Evolutionary conservation across 2,797 vertebrate species (phyloP).

Genomic region (Halcyon leucocephala): DNA sequence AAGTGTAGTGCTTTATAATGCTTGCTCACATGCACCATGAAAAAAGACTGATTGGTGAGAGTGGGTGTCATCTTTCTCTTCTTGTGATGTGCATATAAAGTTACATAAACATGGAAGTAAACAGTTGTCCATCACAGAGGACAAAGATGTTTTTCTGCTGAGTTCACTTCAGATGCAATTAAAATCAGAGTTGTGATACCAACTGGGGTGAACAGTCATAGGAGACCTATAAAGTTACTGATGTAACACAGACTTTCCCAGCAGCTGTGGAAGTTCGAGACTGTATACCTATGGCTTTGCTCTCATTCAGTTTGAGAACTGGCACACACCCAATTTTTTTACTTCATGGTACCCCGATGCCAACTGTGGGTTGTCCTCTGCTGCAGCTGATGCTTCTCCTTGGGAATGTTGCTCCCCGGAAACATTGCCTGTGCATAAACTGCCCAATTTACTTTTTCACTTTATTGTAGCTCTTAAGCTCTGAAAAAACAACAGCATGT

Average conservation of each 20-base stretch:
- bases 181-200: neutral
- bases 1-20: neutral
- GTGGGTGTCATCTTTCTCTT: neutral
- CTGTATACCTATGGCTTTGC: neutral
- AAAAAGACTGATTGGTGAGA: neutral
- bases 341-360: neutral
- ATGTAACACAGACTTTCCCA: neutral
- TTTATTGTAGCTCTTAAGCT: neutral
- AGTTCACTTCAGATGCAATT: neutral
- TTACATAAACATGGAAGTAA: neutral
- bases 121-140: neutral
- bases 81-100: neutral
- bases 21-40: neutral
- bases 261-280: neutral
- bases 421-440: neutral
- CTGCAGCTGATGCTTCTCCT: neutral
- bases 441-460: neutral
- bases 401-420: neutral
- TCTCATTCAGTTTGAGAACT: neutral
- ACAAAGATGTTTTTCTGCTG: neutral
- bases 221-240: neutral
- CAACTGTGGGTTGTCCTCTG: neutral
- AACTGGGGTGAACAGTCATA: neutral
- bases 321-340: neutral
- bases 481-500: neutral